Base-by-base conservation (phyloP, 2,888 invertebrate genomes). In the Palloptera scutellata region DNA sequence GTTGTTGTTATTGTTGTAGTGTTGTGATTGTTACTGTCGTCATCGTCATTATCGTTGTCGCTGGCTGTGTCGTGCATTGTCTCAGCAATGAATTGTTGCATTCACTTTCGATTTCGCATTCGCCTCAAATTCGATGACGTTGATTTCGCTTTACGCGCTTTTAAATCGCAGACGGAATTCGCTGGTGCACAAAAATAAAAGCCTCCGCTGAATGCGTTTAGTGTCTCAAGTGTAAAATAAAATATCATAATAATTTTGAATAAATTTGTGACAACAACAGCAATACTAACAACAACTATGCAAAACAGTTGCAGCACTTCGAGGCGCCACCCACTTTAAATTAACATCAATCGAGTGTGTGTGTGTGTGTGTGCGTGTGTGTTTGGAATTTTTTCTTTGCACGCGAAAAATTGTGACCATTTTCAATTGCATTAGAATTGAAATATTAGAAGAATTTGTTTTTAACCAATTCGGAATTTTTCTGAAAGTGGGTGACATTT, bases 101-200 rank as follows among this genome's bases (percentile, higher is more conserved):
- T 61, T 61, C 53, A 70, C 64, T 67, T 67, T 67, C 64, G 65
- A 68, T 65, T 65, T 65, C 48, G 48, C 30, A 30, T 30, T 30
- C 20, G 52, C 10, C 10, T 17, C 19, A 12, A 17, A 17, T 52
- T 52, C 19, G 19, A 52, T 52, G 11, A n/a, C n/a, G 30, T 30
- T 30, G 30, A 30, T 30, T 30, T 4, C 2, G 30, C 6, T 30
- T 30, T 30, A 30, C 30, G 30, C 30, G 30, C 30, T 30, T 30
- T 30, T 30, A 2, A 30, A 30, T 30, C 30, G 30, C 30, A 30
- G 30, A 30, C 30, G n/a, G n/a, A 30, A 30, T 4, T 30, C 30
- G 30, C 6, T 30, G 6, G 30, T 30, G 6, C 6, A 30, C 30
- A 30, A 30, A n/a, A 30, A 30, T 30, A 30, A 30, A 30, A 30